These are phyloP conservation scores for Ceyx cyanopectus DNA, from an alignment of 2,113 vertebrate genomes.

Conservation along the genomic window DNA sequence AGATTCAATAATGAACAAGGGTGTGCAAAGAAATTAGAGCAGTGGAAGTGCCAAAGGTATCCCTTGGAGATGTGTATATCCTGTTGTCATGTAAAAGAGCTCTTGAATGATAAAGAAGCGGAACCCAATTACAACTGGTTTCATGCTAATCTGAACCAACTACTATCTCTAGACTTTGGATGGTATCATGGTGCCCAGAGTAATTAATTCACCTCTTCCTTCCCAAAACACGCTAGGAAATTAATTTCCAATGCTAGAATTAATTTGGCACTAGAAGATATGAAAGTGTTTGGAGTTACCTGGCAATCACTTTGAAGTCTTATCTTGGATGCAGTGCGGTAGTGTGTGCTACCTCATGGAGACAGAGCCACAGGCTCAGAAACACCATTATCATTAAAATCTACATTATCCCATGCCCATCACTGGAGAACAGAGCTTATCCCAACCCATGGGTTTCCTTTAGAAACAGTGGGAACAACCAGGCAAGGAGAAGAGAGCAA, in stretches of 20 bases:
- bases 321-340: background rate
- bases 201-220: slow-evolving; percentile 80
- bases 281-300: slow-evolving; percentile 49
- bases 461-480: background rate
- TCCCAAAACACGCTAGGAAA: slow-evolving; percentile 64
- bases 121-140: slow-evolving; percentile 69
- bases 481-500: background rate
- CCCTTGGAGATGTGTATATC: slow-evolving; percentile 75
- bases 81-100: slow-evolving; percentile 80
- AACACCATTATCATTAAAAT: background rate
- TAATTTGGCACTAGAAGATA: slow-evolving; percentile 68
- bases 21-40: slow-evolving; percentile 73
- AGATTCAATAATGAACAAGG: slow-evolving; percentile 70
- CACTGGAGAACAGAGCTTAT: background rate
- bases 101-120: slow-evolving; percentile 69
- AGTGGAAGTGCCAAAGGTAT: slow-evolving; percentile 76
- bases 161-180: slow-evolving; percentile 55
- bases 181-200: slow-evolving; percentile 27
- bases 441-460: background rate
- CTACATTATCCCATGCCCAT: rapidly evolving
- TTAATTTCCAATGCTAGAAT: slow-evolving; percentile 75
- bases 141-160: slow-evolving; percentile 69
- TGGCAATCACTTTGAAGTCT: slow-evolving; percentile 60
- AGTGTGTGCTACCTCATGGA: background rate
- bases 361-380: background rate